Percentiles rank a stretch among this genome's conserved stretches.
Evolutionary conservation across 2,113 vertebrate genomes (phyloP).

Genomic region (Gila orcuttii): DNA sequence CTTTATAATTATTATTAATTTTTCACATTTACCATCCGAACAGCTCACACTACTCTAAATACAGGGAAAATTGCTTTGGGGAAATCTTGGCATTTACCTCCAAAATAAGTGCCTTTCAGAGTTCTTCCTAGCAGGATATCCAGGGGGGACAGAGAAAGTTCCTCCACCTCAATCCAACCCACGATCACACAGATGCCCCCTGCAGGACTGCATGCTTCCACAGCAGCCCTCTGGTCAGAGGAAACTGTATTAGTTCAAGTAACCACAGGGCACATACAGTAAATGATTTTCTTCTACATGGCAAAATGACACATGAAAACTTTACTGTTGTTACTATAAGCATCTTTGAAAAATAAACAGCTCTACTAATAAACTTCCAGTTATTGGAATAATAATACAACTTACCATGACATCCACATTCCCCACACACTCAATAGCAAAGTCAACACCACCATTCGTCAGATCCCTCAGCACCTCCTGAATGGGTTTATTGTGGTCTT

Average conservation of each 20-base stretch:
- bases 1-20: neutral
- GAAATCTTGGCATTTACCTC: constrained; percentile 71
- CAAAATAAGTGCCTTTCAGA: constrained; percentile 82
- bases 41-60: neutral
- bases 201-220: no score
- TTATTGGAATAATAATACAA: neutral
- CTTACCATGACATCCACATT: constrained; percentile 78
- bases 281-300: neutral
- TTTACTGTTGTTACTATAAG: no score
- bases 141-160: constrained; percentile 70
- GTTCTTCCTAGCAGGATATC: constrained; percentile 79
- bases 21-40: neutral
- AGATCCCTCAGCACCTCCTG: constrained; percentile 79
- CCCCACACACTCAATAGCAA: constrained; percentile 84
- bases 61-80: neutral
- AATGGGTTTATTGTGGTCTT: constrained; percentile 72
- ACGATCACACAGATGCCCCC: constrained; percentile 81
- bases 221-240: no score
- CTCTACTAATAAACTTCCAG: neutral
- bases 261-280: neutral
- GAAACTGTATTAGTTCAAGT: neutral
- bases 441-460: constrained; percentile 82
- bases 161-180: constrained; percentile 73
- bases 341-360: neutral
- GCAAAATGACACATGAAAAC: neutral